Evolutionary conservation across 2,888 invertebrate species (phyloP), one percentile per base, ranked within the genome.

Genomic region (Leptarthrus brevirostris): DNA sequence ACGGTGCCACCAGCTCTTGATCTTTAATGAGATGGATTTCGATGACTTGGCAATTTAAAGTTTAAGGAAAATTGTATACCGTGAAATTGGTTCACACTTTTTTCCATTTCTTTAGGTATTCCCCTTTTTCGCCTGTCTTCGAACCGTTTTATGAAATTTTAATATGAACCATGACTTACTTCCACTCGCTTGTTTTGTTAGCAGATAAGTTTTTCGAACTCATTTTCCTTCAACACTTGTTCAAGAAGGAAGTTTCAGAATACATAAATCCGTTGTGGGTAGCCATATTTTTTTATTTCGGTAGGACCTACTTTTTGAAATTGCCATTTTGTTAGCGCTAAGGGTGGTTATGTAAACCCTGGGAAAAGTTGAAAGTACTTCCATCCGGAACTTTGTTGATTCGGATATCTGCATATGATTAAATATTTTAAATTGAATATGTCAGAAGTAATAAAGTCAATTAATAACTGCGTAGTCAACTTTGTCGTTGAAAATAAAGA

Each of bases 41-140:
- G 54, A 71, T 71, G 71, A 71, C 26, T 71, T 24, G n/a, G 54
- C 71, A 71, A 71, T 71, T 71, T 71, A 54, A 71, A 71, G 18
- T 71, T 71, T 52, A 52, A 54, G 44, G 16, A 54, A 71, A 56
- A 54, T 40, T 71, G 22, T 71, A 54, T 44, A 71, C 71, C 71
- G 71, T 71, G 71, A 71, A 71, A 71, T 71, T 71, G 71, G 24
- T 71, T 54, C 53, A 36, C 54, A 56, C 69, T 69, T 52, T 18
- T 69, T 14, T 12, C 8, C 52, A 20, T 52, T 22, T 52, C 20
- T 52, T 52, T 18, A 6, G 52, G n/a, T 22, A 4, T 22, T 52
- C 12, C 18, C 14, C 52, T 16, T 52, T 52, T 34, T 34, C 16
- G 2, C 30, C 18, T 49, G 26, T 36, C 16, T 30, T 24, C 18